Conservation (phyloP, 2,888 invertebrate genomes). For the Scotopteryx bipunctaria region DNA sequence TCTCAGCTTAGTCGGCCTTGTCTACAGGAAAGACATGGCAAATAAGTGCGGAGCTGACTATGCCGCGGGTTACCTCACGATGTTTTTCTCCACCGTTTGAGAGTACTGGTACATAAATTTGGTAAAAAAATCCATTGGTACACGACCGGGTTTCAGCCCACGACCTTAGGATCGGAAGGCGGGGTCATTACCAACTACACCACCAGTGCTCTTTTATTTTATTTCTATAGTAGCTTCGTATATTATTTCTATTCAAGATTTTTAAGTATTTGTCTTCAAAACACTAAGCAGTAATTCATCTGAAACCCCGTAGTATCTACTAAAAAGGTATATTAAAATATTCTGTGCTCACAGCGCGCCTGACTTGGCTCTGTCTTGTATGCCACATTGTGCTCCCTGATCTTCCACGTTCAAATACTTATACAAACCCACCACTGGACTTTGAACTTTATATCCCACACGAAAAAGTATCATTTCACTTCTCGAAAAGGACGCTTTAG, state of each 20-base stretch:
- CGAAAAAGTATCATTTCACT: conserved; percentile 44
- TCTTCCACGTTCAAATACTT: conserved; percentile 47
- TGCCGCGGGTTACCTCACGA: too few species aligned
- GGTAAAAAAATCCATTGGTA: too few species aligned
- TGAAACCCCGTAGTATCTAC: conserved; percentile 22
- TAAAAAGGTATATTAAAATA: conserved; percentile 53
- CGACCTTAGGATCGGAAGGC: too few species aligned
- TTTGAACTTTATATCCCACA: conserved; percentile 47
- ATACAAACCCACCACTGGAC: conserved; percentile 40
- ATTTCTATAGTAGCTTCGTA: too few species aligned
- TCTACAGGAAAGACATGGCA: too few species aligned
- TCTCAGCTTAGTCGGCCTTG: too few species aligned
- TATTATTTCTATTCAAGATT: neutral
- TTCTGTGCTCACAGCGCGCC: conserved; percentile 65
- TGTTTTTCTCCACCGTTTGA: too few species aligned
- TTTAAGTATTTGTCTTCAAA: conserved; percentile 20
- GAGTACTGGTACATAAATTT: too few species aligned
- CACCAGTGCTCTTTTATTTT: too few species aligned
- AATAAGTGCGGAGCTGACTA: too few species aligned
- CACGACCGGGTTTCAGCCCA: too few species aligned
- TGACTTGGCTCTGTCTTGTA: conserved; percentile 67
- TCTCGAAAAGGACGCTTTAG: conserved; percentile 47
- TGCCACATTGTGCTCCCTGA: conserved; percentile 66
- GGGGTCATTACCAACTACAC: too few species aligned
- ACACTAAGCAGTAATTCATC: conserved; percentile 22